Evolutionary conservation across 2,797 vertebrate species (phyloP), one percentile per base, ranked within the genome.

Genomic region (Sardinella longiceps): DNA sequence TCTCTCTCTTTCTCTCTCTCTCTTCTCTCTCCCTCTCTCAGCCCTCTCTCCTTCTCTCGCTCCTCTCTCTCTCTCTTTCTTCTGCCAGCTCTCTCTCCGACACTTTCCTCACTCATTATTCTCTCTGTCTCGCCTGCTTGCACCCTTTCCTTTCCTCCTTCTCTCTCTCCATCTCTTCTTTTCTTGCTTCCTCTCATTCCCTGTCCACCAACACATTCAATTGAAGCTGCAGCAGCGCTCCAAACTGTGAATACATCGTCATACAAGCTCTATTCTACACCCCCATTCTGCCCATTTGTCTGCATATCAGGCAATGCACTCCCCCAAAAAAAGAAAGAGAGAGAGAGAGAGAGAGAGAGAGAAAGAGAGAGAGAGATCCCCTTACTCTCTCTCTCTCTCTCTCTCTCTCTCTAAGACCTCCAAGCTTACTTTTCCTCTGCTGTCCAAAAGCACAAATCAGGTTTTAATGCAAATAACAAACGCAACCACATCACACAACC

Each of bases 391-490:
- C 89, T 87, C 84, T 91, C n/a, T n/a, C n/a, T n/a, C n/a, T n/a
- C n/a, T n/a, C 89, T 87, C 84, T 91, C 89, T 91, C 89, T 87
- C 84, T 91, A 87, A 91, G 90, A 87, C 90, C 92, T 92, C 85
- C 85, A 90, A 88, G 86, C 87, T 82, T 70, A 90, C 88, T 93
- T 94, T 90, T 90, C 90, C 86, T 90, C 63, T 56, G 84, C 87
- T 84, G 86, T 86, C 85, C 80, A 80, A 90, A 87, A 92, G 87
- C 89, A 91, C 82, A 91, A 92, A 91, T 90, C 88, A 91, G 90
- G 15, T 85, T 93, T 90, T 94, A 93, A 93, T 95, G 93, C 91
- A 94, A 93, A 93, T 92, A 95, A 90, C 93, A 95, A 94, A 93
- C 86, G 91, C 33, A 77, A 94, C 94, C 88, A 87, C 90, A 89